Evolutionary conservation across 2,888 invertebrate species (phyloP), one percentile per base, ranked within the genome.

Genomic region (Germaria angustata): DNA sequence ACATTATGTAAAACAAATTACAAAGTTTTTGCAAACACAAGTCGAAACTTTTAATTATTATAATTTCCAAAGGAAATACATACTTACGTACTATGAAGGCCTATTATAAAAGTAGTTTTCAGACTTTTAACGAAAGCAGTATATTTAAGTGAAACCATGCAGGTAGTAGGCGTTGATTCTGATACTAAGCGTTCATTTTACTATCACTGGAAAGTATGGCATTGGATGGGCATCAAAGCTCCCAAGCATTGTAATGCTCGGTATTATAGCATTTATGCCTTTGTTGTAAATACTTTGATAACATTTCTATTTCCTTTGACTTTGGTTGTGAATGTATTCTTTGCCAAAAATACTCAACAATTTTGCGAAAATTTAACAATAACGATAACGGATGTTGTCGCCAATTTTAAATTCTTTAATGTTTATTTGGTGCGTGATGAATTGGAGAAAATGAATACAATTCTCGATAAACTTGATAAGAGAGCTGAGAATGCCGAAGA

Each of bases 201-300:
- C 1, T 88, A 89, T 72, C 90, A 90, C 46, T 90, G 89, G 89
- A 78, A 81, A 6, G 87, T 89, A 0, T 90, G 90, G 90, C 69
- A 86, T 77, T 71, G 87, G 6, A 88, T 87, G 66, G 90, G 90
- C 0, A 73, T 90, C 6, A 82, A 88, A 24, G 86, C 81, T 0
- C 86, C 87, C 0, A 36, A 75, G 13, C 32, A 77, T 6, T 34
- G 75, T 0, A 71, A 69, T 28, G 3, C 5, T 4, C 49, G 57
- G 34, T 8, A 77, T 2, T 89, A 88, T 65, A 59, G 72, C 3
- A 0, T 77, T 2, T 88, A 87, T 57, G 81, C 87, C 0, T 17
- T 89, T 0, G 0, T 82, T 0, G 72, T 90, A 9, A 90, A 90
- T 75, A 5, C 76, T 8, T 28, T 87, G 28, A 87, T 89, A 2